Conservation (phyloP, 2,797 vertebrate genomes). For the Morus bassanus region DNA sequence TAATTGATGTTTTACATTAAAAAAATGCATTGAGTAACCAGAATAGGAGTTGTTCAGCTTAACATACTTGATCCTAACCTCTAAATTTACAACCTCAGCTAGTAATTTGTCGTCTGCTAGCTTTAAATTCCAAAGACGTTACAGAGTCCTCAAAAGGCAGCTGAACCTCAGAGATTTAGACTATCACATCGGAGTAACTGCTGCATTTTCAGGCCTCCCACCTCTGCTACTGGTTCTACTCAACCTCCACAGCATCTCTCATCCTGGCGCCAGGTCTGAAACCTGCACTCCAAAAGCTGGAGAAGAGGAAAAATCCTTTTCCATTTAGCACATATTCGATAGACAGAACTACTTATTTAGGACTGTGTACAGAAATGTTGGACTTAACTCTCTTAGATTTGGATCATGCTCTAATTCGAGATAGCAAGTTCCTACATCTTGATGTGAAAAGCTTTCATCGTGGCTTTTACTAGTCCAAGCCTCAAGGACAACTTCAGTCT, state of each 20-base stretch:
- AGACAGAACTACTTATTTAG: not conserved
- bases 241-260: not conserved
- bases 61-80: not conserved
- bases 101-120: not conserved
- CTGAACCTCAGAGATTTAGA: not conserved
- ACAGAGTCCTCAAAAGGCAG: not conserved
- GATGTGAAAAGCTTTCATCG: not conserved
- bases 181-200: not conserved
- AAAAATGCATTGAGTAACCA: fast-evolving
- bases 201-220: not conserved
- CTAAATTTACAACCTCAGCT: not conserved
- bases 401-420: slow-evolving; percentile 32
- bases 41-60: not conserved
- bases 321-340: not conserved
- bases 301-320: not conserved
- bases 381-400: not conserved
- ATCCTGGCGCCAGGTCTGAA: not conserved
- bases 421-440: slow-evolving; percentile 3
- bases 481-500: not conserved
- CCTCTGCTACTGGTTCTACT: not conserved
- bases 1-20: not conserved
- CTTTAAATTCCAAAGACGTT: not conserved
- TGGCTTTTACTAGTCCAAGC: slow-evolving; percentile 8
- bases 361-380: not conserved
- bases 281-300: not conserved